A percentile compares a stretch with the other conserved stretches of the same genome.
phyloP scores from a whole-genome alignment of 2,797 vertebrate genomes.

The Lerista edwardsae region DNA sequence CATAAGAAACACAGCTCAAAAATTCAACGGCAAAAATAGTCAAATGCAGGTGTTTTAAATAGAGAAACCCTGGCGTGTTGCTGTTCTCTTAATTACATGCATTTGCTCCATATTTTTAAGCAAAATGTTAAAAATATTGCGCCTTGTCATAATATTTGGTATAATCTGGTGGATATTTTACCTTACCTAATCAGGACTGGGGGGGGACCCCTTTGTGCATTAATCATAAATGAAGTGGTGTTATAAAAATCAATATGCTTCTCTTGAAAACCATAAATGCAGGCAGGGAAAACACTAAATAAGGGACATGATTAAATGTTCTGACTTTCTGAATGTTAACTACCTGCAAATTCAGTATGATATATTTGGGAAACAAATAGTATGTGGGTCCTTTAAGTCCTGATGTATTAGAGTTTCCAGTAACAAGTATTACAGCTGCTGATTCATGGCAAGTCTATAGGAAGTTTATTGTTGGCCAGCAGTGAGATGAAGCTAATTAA shows the following conservation, averaged over 20 bases:
- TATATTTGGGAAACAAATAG: background rate
- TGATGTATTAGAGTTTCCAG: background rate
- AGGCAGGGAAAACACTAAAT: slow-evolving; percentile 15
- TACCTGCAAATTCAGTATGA: background rate
- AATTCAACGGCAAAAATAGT: background rate
- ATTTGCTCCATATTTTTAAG: slow-evolving; percentile 4
- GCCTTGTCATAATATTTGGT: slow-evolving; percentile 21
- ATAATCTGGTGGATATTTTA: slow-evolving; percentile 18
- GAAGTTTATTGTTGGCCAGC: background rate
- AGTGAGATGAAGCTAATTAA: background rate
- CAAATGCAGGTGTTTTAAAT: background rate
- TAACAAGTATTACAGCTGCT: background rate
- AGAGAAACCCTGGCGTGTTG: background rate
- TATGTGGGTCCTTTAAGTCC: background rate
- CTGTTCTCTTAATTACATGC: slow-evolving; percentile 9
- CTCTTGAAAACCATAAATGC: slow-evolving; percentile 21
- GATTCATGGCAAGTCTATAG: background rate
- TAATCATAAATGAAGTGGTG: slow-evolving; percentile 24
- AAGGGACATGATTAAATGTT: slow-evolving; percentile 17
- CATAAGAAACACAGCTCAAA: background rate
- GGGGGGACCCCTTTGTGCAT: background rate
- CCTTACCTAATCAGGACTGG: slow-evolving; percentile 15
- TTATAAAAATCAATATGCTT: slow-evolving; percentile 30
- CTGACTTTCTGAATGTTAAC: slow-evolving; percentile 35
- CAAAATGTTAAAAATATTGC: background rate